Conservation (phyloP, 2,888 invertebrate species). For the Phrixothrix hirtus region DNA sequence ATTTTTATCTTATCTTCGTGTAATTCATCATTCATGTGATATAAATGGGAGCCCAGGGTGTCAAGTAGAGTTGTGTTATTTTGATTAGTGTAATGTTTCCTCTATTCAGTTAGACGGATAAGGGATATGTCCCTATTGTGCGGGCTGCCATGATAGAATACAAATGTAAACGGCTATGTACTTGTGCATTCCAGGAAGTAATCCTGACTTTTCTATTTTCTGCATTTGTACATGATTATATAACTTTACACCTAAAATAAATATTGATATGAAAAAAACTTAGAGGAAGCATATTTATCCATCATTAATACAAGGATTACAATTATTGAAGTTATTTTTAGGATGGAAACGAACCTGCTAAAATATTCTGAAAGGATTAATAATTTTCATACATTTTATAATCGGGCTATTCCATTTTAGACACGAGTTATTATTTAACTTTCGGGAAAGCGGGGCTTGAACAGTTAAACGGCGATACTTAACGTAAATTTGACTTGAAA, state of each 20-base stretch:
- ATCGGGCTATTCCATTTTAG: constrained; percentile 16
- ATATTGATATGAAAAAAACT: too few species aligned
- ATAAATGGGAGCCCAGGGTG: constrained; percentile 47
- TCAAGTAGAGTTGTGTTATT: constrained; percentile 50
- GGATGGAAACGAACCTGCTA: constrained; percentile 4
- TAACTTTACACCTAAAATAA: too few species aligned
- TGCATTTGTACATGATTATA: not conserved
- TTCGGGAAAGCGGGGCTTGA: constrained; percentile 11
- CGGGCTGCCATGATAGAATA: constrained; percentile 44
- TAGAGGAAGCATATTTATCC: too few species aligned
- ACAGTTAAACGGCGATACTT: constrained; percentile 20
- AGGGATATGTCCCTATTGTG: constrained; percentile 47
- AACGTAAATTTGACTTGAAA: constrained; percentile 18
- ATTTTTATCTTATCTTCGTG: constrained; percentile 50
- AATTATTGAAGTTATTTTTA: too few species aligned
- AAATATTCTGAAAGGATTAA: constrained; percentile 16
- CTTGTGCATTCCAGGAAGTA: constrained; percentile 13
- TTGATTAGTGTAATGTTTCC: constrained; percentile 51
- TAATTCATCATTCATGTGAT: constrained; percentile 52
- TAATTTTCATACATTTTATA: constrained; percentile 20
- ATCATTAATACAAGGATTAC: too few species aligned
- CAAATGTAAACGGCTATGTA: constrained; percentile 42
- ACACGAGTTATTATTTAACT: constrained; percentile 22
- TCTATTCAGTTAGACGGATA: constrained; percentile 48
- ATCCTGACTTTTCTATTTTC: not conserved